A percentile compares a stretch with the other conserved stretches of the same genome.
phyloP scores from a whole-genome alignment of 2,888 invertebrate species.

The Cryptophagus acutangulus region DNA sequence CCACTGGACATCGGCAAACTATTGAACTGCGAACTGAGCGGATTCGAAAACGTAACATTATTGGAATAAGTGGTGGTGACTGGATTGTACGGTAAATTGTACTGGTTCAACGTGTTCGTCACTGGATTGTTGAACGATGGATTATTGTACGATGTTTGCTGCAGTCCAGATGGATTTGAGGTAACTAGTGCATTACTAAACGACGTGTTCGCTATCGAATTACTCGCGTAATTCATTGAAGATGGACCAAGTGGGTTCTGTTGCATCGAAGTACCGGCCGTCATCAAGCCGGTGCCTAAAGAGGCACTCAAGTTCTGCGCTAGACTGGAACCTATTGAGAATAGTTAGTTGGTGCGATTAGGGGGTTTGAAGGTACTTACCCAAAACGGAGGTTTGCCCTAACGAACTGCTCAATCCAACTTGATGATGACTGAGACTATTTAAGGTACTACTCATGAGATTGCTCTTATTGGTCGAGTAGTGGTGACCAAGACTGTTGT shows the following conservation, averaged over 20 bases:
- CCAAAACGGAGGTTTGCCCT: conserved; percentile 15
- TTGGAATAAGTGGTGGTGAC: conserved; percentile 42
- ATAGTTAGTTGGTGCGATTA: background rate
- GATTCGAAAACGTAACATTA: conserved; percentile 62
- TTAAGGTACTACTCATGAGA: conserved; percentile 29
- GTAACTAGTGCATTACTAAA: conserved; percentile 49
- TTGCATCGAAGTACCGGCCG: conserved; percentile 41
- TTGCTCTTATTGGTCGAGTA: conserved; percentile 38
- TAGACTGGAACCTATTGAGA: conserved; percentile 25
- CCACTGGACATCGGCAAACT: conserved; percentile 45
- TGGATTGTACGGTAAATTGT: conserved; percentile 40
- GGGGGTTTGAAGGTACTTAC: background rate
- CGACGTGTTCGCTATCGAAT: conserved; percentile 51
- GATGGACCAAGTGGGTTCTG: conserved; percentile 49
- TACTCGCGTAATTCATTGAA: conserved; percentile 52
- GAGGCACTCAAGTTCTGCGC: conserved; percentile 28
- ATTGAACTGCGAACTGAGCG: conserved; percentile 56
- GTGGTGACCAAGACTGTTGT: conserved; percentile 41
- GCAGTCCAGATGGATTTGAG: conserved; percentile 34
- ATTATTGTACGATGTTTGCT: conserved; percentile 49
- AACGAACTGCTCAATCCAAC: conserved; percentile 30
- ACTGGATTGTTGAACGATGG: conserved; percentile 50
- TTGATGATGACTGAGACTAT: conserved; percentile 29
- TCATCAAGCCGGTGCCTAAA: conserved; percentile 27
- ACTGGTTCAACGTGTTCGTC: conserved; percentile 46